phyloP scores from a whole-genome alignment of 2,797 vertebrate genomes.

The Leptodactylus fallax region DNA sequence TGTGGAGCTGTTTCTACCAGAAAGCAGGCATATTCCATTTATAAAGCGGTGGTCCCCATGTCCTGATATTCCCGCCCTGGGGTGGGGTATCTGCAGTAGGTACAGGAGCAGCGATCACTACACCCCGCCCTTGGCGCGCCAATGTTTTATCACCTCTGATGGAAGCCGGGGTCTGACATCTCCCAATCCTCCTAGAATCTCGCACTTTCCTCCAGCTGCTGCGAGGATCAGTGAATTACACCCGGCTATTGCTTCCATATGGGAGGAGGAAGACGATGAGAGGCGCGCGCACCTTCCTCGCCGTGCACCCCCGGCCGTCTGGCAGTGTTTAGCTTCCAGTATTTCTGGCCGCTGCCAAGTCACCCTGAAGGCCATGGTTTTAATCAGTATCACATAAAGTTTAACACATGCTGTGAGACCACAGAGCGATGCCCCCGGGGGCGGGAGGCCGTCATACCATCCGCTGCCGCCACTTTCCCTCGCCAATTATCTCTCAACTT shows the following conservation, averaged over 20 bases:
- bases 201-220: constrained; percentile 64
- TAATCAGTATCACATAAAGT: constrained; percentile 78
- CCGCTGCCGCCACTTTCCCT: constrained; percentile 70
- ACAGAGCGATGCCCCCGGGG: constrained; percentile 70
- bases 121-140: too few relatives aligned
- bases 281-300: neutral
- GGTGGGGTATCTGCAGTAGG: neutral
- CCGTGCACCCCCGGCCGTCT: constrained; percentile 56
- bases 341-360: constrained; percentile 74
- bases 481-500: constrained; percentile 77
- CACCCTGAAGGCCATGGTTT: constrained; percentile 73
- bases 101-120: neutral
- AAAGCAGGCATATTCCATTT: too few relatives aligned
- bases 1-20: too few relatives aligned
- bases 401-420: constrained; percentile 77
- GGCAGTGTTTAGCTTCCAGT: constrained; percentile 68
- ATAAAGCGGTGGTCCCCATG: too few relatives aligned
- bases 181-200: constrained; percentile 42
- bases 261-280: constrained; percentile 1
- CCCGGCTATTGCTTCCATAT: constrained; percentile 67
- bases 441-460: constrained; percentile 70
- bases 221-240: constrained; percentile 35
- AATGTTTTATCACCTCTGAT: too few relatives aligned
- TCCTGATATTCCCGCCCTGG: too few relatives aligned
- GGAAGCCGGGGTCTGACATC: neutral